phyloP scores from a whole-genome alignment of 2,797 vertebrate species.

The Sylvilagus floridanus region DNA sequence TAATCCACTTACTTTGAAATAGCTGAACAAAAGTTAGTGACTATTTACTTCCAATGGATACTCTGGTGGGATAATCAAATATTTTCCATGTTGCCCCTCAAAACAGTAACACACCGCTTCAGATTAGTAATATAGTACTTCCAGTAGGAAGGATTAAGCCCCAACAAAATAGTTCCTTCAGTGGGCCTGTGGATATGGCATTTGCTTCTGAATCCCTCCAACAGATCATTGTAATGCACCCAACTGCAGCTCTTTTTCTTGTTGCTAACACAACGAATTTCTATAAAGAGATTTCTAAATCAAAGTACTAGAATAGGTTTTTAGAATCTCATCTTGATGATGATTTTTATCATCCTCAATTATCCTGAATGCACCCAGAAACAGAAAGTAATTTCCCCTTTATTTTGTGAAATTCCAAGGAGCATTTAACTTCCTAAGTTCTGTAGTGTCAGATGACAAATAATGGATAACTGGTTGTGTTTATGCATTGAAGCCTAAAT shows the following conservation, averaged over 20 bases:
- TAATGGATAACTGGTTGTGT: constrained; percentile 18
- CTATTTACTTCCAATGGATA: neutral
- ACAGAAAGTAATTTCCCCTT: neutral
- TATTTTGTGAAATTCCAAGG: neutral
- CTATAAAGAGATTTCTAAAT: neutral
- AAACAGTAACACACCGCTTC: neutral
- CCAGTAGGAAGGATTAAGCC: neutral
- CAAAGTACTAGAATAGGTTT: neutral
- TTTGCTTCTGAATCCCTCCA: neutral
- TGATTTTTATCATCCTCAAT: neutral
- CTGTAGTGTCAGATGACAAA: constrained; percentile 1
- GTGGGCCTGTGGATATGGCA: neutral
- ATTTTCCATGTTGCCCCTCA: neutral
- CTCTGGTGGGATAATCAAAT: neutral
- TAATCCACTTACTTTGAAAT: neutral
- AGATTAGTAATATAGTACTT: neutral
- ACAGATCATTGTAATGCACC: neutral
- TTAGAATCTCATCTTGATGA: neutral
- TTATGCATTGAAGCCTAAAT: constrained; percentile 8
- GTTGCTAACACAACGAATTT: neutral
- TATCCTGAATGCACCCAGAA: neutral
- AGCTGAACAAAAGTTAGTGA: neutral
- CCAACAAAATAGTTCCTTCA: neutral
- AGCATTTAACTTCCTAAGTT: neutral
- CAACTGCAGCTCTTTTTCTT: neutral